These are phyloP conservation scores for Ornithoptera alexandrae DNA, from an alignment of 2,888 invertebrate species.

Conservation along the genomic window DNA sequence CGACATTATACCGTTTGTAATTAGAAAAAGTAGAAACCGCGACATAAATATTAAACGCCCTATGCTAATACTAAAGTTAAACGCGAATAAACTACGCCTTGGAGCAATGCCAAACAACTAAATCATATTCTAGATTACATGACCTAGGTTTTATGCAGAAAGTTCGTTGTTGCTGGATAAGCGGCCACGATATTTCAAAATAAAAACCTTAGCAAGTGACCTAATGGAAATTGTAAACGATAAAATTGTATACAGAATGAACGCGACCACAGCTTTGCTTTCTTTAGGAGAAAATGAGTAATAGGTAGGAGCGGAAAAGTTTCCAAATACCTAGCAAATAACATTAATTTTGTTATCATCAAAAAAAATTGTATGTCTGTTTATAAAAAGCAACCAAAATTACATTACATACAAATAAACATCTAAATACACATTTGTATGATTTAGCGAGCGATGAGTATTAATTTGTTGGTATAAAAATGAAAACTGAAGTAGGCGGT, in stretches of 20 bases:
- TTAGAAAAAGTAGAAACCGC: not conserved
- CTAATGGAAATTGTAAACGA: slow-evolving; percentile 2
- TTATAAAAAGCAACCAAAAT: too few relatives aligned
- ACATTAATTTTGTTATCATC: too few relatives aligned
- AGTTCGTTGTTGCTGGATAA: slow-evolving; percentile 14
- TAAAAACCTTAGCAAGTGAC: slow-evolving; percentile 17
- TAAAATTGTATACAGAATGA: not conserved
- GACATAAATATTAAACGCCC: not conserved
- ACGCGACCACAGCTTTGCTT: too few relatives aligned
- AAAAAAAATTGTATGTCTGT: too few relatives aligned
- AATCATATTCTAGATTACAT: slow-evolving; percentile 28
- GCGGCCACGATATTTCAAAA: slow-evolving; percentile 9
- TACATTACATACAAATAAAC: not conserved
- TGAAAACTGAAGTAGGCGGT: not conserved
- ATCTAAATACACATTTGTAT: not conserved
- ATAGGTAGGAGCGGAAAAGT: too few relatives aligned
- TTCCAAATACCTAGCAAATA: too few relatives aligned
- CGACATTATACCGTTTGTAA: not conserved
- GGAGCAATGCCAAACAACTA: slow-evolving; percentile 24
- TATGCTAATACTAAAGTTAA: slow-evolving; percentile 9
- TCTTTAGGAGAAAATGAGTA: too few relatives aligned
- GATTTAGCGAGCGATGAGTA: not conserved
- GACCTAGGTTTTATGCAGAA: slow-evolving; percentile 25
- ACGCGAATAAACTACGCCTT: slow-evolving; percentile 16
- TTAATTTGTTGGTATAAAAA: not conserved